Evolutionary conservation across 2,797 vertebrate genomes (phyloP).

Genomic region (Acanthurus leucopareius): DNA sequence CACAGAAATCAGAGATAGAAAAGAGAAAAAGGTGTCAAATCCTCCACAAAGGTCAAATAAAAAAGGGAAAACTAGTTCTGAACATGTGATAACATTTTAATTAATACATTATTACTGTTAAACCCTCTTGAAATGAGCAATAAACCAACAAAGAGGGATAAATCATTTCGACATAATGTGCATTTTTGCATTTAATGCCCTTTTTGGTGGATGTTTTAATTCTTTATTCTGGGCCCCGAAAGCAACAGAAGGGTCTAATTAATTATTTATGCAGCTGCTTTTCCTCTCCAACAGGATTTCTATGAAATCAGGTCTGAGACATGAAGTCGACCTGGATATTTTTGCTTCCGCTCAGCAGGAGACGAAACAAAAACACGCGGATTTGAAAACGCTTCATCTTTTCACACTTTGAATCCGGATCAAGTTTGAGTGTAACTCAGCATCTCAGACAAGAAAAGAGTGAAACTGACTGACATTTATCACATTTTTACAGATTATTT

Average conservation of each 20-base stretch:
- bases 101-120: neutral
- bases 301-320: slow-evolving; percentile 53
- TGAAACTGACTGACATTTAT: too few relatives aligned
- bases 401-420: too few relatives aligned
- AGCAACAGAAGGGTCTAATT: slow-evolving; percentile 37
- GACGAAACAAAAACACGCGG: neutral
- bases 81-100: neutral
- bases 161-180: slow-evolving; percentile 22
- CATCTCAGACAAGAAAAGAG: too few relatives aligned
- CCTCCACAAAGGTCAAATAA: neutral
- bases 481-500: too few relatives aligned
- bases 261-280: slow-evolving; percentile 63
- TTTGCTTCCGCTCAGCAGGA: slow-evolving; percentile 48
- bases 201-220: slow-evolving; percentile 40
- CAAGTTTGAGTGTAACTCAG: too few relatives aligned
- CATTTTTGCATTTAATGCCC: slow-evolving; percentile 57
- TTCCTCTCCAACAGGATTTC: slow-evolving; percentile 47
- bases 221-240: slow-evolving; percentile 42
- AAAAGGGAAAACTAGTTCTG: neutral
- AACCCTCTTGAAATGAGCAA: neutral
- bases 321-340: slow-evolving; percentile 56
- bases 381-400: too few relatives aligned
- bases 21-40: neutral
- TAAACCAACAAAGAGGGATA: slow-evolving; percentile 5
- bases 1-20: neutral